Percentiles rank a stretch among this genome's conserved stretches.
These are phyloP conservation scores for Torymus auratus DNA, from an alignment of 2,888 invertebrate species.

Conservation along the genomic window DNA sequence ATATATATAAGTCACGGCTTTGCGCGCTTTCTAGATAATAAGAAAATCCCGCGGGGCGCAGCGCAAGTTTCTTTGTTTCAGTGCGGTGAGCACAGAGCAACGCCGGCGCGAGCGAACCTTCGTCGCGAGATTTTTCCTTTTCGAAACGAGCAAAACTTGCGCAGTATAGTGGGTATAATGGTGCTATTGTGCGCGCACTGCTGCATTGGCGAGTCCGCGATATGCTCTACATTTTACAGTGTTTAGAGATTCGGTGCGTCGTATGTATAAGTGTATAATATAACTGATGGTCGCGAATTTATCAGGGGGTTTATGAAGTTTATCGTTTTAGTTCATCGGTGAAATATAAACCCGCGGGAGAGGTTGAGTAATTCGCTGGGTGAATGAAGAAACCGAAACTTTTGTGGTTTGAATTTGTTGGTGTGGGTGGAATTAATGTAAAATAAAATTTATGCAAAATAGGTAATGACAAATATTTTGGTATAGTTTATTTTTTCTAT, in stretches of 20 bases:
- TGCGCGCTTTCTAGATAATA: constrained; percentile 46
- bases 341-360: too few relatives aligned
- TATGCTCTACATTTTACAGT: constrained; percentile 20
- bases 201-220: background rate
- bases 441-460: too few relatives aligned
- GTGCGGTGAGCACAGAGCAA: constrained; percentile 8
- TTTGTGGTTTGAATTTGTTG: too few relatives aligned
- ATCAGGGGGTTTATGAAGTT: background rate
- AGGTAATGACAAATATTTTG: too few relatives aligned
- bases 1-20: background rate
- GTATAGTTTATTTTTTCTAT: too few relatives aligned
- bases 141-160: constrained; percentile 9
- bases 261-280: background rate
- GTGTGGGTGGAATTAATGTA: too few relatives aligned
- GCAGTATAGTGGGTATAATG: background rate
- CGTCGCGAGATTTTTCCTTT: background rate
- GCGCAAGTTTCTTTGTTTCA: constrained; percentile 32
- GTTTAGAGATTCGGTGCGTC: background rate
- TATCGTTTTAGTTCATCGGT: too few relatives aligned
- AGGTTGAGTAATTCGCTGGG: too few relatives aligned
- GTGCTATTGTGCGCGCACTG: constrained; percentile 13
- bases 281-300: background rate
- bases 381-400: too few relatives aligned
- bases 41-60: constrained; percentile 25
- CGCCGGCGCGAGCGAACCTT: background rate